Evolutionary conservation across 2,888 invertebrate species (phyloP).

Genomic region (Stomorhina lunata): DNA sequence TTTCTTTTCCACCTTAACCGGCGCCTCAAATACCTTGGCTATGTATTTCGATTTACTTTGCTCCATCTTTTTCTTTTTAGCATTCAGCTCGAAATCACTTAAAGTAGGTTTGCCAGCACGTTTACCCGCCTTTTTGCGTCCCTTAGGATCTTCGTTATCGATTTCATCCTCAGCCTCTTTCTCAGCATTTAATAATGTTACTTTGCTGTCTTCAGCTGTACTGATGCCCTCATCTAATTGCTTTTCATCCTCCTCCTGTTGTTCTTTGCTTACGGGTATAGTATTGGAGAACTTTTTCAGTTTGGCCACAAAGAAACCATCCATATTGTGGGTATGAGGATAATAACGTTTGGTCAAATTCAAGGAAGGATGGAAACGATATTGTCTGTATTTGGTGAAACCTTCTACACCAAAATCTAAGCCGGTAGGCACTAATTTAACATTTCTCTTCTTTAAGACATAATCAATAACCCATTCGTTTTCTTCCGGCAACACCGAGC

Average conservation of each 20-base stretch:
- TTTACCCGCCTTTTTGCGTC: slow-evolving; percentile 70
- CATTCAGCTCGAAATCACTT: slow-evolving; percentile 73
- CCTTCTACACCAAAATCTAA: slow-evolving; percentile 98
- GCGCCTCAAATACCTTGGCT: slow-evolving; percentile 78
- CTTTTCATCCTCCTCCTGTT: slow-evolving; percentile 78
- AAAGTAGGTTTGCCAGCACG: slow-evolving; percentile 77
- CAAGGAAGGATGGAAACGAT: slow-evolving; percentile 93
- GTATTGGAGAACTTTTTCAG: slow-evolving; percentile 96
- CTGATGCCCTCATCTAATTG: slow-evolving; percentile 74
- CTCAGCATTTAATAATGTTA: slow-evolving; percentile 56
- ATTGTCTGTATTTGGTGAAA: slow-evolving; percentile 91
- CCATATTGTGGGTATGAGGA: slow-evolving; percentile 99
- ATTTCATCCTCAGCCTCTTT: slow-evolving; percentile 65
- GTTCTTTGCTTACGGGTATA: slow-evolving; percentile 81
- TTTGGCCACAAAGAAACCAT: slow-evolving; percentile 99
- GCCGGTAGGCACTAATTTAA: slow-evolving; percentile 95
- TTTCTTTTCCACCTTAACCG: slow-evolving; percentile 73
- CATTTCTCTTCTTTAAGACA: slow-evolving; percentile 94
- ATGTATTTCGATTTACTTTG: slow-evolving; percentile 76
- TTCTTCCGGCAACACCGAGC: slow-evolving; percentile 98
- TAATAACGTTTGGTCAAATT: slow-evolving; percentile 95
- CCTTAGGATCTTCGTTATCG: slow-evolving; percentile 67
- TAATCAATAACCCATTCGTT: slow-evolving; percentile 99
- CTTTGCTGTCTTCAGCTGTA: slow-evolving; percentile 45
- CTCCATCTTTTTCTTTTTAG: slow-evolving; percentile 76